Evolutionary conservation across 64 coral and sea anemone species (phyloP).

Genomic region (Acropora yongei): DNA sequence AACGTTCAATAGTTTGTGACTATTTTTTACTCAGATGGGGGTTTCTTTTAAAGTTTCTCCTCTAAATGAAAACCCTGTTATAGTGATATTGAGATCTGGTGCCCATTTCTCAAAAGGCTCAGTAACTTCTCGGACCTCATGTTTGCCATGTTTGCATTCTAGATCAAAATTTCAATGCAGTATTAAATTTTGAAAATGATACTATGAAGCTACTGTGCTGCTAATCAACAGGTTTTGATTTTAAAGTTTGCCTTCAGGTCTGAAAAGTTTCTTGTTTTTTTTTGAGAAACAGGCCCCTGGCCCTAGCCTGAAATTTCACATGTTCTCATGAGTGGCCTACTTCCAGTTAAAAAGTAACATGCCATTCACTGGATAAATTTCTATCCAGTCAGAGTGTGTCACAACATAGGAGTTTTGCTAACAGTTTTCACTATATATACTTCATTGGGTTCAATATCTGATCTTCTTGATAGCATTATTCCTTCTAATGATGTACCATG

Average conservation of each 20-base stretch:
- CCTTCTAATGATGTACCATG: background rate
- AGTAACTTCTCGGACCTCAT: background rate
- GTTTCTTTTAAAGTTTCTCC: background rate
- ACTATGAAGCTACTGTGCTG: background rate
- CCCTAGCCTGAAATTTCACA: background rate
- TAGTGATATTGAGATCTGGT: conserved; percentile 7
- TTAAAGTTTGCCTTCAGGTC: background rate
- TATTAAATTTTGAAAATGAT: background rate
- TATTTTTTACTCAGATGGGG: background rate
- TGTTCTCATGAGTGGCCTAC: background rate
- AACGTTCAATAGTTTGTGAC: background rate
- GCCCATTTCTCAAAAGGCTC: background rate
- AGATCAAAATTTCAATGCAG: background rate
- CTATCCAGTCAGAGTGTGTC: background rate
- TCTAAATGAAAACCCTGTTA: background rate
- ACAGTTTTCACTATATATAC: conserved; percentile 1
- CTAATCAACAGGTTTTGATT: conserved; percentile 12
- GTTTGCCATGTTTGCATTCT: background rate
- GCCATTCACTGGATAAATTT: background rate
- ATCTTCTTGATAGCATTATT: background rate
- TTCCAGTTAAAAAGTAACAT: conserved; percentile 5
- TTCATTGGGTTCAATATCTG: background rate
- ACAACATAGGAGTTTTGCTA: background rate
- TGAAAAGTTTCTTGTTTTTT: too few relatives aligned
- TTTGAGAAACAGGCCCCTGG: background rate